phyloP scores from a whole-genome alignment of 2,797 vertebrate species.

The Esox masquinongy region DNA sequence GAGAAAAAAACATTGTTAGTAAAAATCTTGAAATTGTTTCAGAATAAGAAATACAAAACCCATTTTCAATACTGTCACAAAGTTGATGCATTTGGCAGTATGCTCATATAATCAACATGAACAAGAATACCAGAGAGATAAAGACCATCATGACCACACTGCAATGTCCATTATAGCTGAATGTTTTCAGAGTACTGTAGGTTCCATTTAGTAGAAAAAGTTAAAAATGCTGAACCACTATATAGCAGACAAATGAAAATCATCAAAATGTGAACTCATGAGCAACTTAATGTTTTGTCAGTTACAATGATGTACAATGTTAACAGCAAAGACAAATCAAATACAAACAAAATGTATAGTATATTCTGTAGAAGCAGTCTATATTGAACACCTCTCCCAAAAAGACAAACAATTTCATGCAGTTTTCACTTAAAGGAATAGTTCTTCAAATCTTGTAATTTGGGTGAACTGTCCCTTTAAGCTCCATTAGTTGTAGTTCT shows the following conservation, averaged over 20 bases:
- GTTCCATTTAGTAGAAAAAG: slow-evolving; percentile 41
- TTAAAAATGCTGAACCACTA: slow-evolving; percentile 31
- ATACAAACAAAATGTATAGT: slow-evolving; percentile 27
- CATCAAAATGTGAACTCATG: slow-evolving; percentile 47
- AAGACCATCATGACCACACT: slow-evolving; percentile 27
- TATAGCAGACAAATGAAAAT: slow-evolving; percentile 27
- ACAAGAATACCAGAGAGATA: slow-evolving; percentile 54
- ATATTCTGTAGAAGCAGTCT: slow-evolving; percentile 60
- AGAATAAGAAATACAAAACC: slow-evolving; percentile 82
- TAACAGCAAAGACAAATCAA: slow-evolving; percentile 79
- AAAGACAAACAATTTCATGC: slow-evolving; percentile 78
- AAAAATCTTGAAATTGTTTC: slow-evolving; percentile 80
- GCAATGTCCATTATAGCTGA: neutral
- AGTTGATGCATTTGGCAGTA: slow-evolving; percentile 70
- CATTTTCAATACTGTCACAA: slow-evolving; percentile 80
- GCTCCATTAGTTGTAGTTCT: slow-evolving; percentile 76
- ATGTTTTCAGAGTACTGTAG: slow-evolving; percentile 11
- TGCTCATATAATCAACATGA: slow-evolving; percentile 69
- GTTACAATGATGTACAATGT: slow-evolving; percentile 71
- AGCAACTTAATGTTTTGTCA: slow-evolving; percentile 18
- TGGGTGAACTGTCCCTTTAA: slow-evolving; percentile 45
- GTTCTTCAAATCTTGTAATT: slow-evolving; percentile 5
- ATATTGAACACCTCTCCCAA: slow-evolving; percentile 80
- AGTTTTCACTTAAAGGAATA: slow-evolving; percentile 75
- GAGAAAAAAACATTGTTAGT: slow-evolving; percentile 64